A percentile compares a stretch with the other conserved stretches of the same genome.
phyloP scores from a whole-genome alignment of 2,888 invertebrate genomes.

The Capitulum mitella region DNA sequence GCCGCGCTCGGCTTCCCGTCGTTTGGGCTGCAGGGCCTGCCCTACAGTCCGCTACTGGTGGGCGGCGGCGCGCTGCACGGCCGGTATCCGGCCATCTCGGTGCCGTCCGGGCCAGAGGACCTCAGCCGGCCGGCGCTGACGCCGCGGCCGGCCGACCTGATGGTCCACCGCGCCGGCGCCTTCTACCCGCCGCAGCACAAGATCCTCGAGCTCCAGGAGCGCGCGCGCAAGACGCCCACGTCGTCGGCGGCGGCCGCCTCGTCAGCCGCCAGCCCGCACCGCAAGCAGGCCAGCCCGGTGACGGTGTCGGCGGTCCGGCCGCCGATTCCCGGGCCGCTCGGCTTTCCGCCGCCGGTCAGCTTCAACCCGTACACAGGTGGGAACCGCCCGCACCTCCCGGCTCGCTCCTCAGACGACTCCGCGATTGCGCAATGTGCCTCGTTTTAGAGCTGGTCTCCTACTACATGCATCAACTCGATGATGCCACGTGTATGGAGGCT shows the following conservation, averaged over 20 bases:
- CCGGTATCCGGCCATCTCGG: not conserved
- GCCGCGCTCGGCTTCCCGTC: not conserved
- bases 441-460: too few relatives aligned
- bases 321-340: not conserved
- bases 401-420: too few relatives aligned
- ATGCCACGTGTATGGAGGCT: too few relatives aligned
- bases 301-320: not conserved
- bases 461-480: too few relatives aligned
- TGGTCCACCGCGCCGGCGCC: not conserved
- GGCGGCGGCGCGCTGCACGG: not conserved
- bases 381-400: not conserved
- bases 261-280: too few relatives aligned
- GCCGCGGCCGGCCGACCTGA: not conserved
- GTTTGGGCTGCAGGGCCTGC: not conserved
- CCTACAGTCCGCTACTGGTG: not conserved
- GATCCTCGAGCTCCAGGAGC: conserved; percentile 87
- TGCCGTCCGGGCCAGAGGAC: not conserved
- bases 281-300: not conserved
- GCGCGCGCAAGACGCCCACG: conserved; percentile 74
- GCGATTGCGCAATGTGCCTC: too few relatives aligned
- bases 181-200: conserved; percentile 57
- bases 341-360: not conserved
- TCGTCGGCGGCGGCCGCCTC: conserved; percentile 41
- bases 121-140: not conserved
- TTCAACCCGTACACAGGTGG: not conserved